phyloP scores from a whole-genome alignment of 2,888 invertebrate species.

The Harmothoe impar region DNA sequence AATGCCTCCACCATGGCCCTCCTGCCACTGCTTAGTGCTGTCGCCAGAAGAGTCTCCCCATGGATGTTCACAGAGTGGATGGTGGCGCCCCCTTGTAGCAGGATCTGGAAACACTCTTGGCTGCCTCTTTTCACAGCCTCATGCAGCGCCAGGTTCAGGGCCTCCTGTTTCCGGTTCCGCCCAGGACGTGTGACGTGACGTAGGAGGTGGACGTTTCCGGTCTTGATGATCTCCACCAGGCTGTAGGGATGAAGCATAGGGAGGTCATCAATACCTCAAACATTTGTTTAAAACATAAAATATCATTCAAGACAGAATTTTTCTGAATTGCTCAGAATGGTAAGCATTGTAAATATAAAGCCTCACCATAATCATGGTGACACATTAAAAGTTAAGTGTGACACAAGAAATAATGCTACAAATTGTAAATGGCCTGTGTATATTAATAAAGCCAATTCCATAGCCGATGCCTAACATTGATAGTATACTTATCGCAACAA shows the following conservation, averaged over 20 bases:
- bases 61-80: slow-evolving; percentile 63
- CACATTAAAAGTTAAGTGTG: no score
- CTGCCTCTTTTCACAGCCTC: slow-evolving; percentile 63
- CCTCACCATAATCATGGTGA: no score
- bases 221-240: slow-evolving; percentile 63
- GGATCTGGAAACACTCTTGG: slow-evolving; percentile 43
- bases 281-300: no score
- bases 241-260: not conserved
- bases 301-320: no score
- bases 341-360: no score
- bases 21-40: slow-evolving; percentile 22
- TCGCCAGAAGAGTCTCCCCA: slow-evolving; percentile 67
- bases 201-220: slow-evolving; percentile 62
- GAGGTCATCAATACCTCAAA: no score
- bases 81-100: slow-evolving; percentile 62
- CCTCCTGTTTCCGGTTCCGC: not conserved
- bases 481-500: no score
- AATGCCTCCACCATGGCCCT: not conserved
- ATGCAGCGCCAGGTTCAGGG: slow-evolving; percentile 62
- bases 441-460: no score
- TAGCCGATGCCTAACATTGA: no score
- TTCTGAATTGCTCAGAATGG: no score
- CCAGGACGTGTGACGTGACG: slow-evolving; percentile 14
- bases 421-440: no score
- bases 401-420: no score